Evolutionary conservation across 2,113 vertebrate genomes (phyloP), one percentile per base, ranked within the genome.

Genomic region (Pampusana beccarii): DNA sequence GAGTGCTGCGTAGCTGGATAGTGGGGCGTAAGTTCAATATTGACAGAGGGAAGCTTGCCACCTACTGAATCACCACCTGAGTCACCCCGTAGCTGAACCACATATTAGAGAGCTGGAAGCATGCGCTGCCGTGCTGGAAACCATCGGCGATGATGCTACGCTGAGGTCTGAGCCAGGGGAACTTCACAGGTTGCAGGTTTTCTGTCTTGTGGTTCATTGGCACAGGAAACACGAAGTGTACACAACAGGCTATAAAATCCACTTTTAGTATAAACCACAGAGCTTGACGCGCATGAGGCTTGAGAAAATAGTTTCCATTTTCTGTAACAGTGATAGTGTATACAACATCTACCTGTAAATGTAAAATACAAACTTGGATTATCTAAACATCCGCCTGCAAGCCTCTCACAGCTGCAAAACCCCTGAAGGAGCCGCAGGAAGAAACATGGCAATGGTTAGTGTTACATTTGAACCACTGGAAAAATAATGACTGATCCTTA

Each of bases 311-410:
- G 93, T 98, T 98, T 95, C 92, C 91, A 88, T 87, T 95, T 95
- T 95, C 95, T 97, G 85, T 93, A 92, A 96, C 3, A 44, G 89
- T 65, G 86, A 93, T 82, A 93, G 87, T 91, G 72, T 93, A 96
- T 86, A 93, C 92, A 96, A 67, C n/a, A 82, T 74, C 90, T 94
- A 97, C 96, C 97, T 97, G 94, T 93, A 96, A 96, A 97, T 87
- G 78, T 95, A 88, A 91, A 96, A 89, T 88, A 53, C 92, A 95
- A 96, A 96, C 57, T 86, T 93, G 84, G 93, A 96, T 96, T 95
- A 92, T 92, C 89, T 89, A 95, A 93, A 86, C 75, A 96, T 96
- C 91, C 44, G 15, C 88, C 93, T 78, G 58, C 44, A 87, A 92
- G 92, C 85, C 50, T 42, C 65, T 89, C 80, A 77, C 91, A 94